phyloP scores from a whole-genome alignment of 2,888 invertebrate species.

The Leucania comma region DNA sequence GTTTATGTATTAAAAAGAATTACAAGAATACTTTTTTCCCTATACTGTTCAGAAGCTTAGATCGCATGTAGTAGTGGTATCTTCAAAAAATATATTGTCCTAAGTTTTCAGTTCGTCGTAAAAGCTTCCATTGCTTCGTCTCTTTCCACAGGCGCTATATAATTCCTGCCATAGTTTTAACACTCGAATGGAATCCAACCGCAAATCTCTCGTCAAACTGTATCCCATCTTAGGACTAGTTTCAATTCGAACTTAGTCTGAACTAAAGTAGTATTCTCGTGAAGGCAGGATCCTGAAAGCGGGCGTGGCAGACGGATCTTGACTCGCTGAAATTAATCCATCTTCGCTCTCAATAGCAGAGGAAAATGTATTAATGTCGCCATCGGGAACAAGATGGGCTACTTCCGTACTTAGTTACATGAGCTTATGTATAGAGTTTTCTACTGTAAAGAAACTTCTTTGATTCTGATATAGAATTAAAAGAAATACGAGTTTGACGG shows the following conservation, averaged over 20 bases:
- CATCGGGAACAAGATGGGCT: slow-evolving; percentile 52
- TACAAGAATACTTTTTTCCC: not conserved
- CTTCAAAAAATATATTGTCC: not conserved
- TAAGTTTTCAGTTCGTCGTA: not conserved
- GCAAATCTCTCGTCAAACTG: slow-evolving; percentile 85
- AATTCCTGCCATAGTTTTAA: slow-evolving; percentile 64
- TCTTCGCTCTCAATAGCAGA: slow-evolving; percentile 79
- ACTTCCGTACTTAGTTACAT: slow-evolving; percentile 46
- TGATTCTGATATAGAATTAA: not conserved
- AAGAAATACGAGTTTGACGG: not conserved
- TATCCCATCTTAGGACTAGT: slow-evolving; percentile 79
- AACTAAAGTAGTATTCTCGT: slow-evolving; percentile 84
- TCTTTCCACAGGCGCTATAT: slow-evolving; percentile 28
- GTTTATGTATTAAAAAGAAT: not conserved
- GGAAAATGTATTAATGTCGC: slow-evolving; percentile 79
- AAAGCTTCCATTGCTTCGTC: slow-evolving; percentile 12
- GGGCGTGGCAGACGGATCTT: slow-evolving; percentile 82
- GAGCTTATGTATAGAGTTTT: slow-evolving; percentile 24
- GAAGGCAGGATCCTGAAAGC: slow-evolving; percentile 81
- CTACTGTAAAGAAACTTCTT: slow-evolving; percentile 13
- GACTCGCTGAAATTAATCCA: slow-evolving; percentile 88
- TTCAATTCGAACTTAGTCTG: slow-evolving; percentile 86
- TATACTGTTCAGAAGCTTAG: not conserved
- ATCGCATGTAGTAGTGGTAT: not conserved
- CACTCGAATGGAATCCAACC: slow-evolving; percentile 76